Conservation (phyloP, 2,797 vertebrate genomes). For the Crypturellus tataupa region DNA sequence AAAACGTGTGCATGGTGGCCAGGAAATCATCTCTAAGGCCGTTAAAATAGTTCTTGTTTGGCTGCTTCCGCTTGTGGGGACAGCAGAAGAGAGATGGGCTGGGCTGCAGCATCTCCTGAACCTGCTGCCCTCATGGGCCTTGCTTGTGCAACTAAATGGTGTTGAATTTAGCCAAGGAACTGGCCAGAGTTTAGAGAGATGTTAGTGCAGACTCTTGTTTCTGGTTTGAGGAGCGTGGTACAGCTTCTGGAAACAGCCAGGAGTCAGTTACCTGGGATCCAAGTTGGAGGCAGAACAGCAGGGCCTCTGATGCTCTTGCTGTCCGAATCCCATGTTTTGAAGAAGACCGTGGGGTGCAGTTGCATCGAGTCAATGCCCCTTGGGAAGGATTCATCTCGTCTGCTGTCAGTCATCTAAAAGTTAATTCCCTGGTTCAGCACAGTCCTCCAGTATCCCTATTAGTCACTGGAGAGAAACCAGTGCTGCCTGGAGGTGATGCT, state of each 20-base stretch:
- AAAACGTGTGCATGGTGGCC: background rate
- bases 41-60: background rate
- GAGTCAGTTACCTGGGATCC: background rate
- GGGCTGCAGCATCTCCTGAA: background rate
- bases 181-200: background rate
- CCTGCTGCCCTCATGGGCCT: background rate
- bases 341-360: slow-evolving; percentile 39
- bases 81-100: background rate
- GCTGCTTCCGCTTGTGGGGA: background rate
- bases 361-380: background rate
- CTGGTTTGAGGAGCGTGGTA: slow-evolving; percentile 2
- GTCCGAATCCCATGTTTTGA: slow-evolving; percentile 39
- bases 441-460: background rate
- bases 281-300: background rate
- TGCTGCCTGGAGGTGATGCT: background rate
- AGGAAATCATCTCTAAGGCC: background rate
- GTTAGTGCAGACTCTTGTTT: background rate
- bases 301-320: slow-evolving; percentile 2
- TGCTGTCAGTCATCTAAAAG: background rate
- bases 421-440: background rate
- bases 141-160: background rate
- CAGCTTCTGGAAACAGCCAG: slow-evolving; percentile 46
- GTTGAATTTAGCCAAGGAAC: background rate
- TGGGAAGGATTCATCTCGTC: background rate
- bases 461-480: background rate